Conservation (phyloP, 35 echinoderm and acorn worm genomes). For the Diadema setosum region DNA sequence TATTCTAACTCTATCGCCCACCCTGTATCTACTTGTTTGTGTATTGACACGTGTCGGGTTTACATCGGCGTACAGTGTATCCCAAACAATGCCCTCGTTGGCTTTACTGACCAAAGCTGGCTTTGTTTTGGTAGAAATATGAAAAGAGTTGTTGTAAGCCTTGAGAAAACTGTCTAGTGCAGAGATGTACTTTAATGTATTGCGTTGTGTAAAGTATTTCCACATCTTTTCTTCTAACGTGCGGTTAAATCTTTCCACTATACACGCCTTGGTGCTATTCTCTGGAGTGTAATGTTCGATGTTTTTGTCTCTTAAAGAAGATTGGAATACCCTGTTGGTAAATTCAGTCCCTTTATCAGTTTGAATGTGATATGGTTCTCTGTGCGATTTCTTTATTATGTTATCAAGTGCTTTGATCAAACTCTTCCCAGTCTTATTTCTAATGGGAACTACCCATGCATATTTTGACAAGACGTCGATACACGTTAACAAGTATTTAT, state of each 20-base stretch:
- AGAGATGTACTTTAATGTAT: background rate
- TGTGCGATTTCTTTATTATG: background rate
- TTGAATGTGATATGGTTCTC: constrained; percentile 17
- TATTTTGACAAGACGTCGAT: no score
- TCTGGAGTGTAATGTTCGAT: no score
- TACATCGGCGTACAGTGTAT: background rate
- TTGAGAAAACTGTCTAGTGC: no score
- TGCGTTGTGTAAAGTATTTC: no score
- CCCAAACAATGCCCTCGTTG: background rate
- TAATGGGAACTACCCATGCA: constrained; percentile 37
- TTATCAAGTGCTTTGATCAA: background rate
- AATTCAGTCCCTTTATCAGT: constrained; percentile 23
- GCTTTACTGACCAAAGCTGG: background rate
- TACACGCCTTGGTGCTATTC: no score
- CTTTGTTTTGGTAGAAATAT: background rate
- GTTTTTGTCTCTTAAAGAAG: no score
- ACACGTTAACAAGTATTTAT: background rate
- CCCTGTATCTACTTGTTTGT: background rate
- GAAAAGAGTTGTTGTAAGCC: background rate
- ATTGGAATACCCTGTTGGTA: background rate
- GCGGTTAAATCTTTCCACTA: no score
- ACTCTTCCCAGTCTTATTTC: background rate
- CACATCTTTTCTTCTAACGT: no score
- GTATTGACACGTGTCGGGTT: no score
- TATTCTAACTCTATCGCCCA: constrained; percentile 26